Evolutionary conservation across 2,888 invertebrate genomes (phyloP), one percentile per base, ranked within the genome.

Genomic region (Deroplatys truncata): DNA sequence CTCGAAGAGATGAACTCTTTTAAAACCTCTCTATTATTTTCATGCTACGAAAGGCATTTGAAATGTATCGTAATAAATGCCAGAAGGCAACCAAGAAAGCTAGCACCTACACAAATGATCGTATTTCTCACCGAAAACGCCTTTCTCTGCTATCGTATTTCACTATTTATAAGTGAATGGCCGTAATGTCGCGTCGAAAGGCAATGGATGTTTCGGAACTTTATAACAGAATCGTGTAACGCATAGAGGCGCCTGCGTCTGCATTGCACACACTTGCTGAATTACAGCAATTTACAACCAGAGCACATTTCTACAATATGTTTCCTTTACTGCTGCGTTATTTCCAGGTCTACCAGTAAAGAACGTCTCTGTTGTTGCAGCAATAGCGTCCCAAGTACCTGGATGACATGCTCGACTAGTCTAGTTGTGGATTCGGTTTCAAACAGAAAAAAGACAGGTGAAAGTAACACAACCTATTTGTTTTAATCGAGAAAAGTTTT

Each of bases 281-380:
- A 89, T 89, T 90, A 89, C 83, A 89, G 90, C 89, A 43, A 86
- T 90, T 89, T 90, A 88, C 83, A 90, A 82, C 86, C 88, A 35
- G 72, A 29, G 88, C 90, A 90, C 90, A 90, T 85, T 89, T 88
- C 87, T 84, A 86, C 90, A 85, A 90, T 90, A 89, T 84, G 87
- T 90, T 89, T 90, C 90, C 87, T 89, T 88, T 90, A 89, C 56
- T 87, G 86, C 89, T 86, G 84, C 35, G 89, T 72, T 72, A 72
- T 72, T 72, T 72, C 56, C 56, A 72, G 20, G 56, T 20, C 56
- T 72, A 72, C 56, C 56, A 72, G 56, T 72, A 72, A 72, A 72
- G 56, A 72, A 25, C 16, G 56, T 1, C 20, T 20, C 5, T 72
- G 5, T 5, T 25, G 15, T 72, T 25, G 7, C 56, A 20, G 56